Conservation (phyloP, 1,140 invertebrate genomes). For the Drosophila willistoni region DNA sequence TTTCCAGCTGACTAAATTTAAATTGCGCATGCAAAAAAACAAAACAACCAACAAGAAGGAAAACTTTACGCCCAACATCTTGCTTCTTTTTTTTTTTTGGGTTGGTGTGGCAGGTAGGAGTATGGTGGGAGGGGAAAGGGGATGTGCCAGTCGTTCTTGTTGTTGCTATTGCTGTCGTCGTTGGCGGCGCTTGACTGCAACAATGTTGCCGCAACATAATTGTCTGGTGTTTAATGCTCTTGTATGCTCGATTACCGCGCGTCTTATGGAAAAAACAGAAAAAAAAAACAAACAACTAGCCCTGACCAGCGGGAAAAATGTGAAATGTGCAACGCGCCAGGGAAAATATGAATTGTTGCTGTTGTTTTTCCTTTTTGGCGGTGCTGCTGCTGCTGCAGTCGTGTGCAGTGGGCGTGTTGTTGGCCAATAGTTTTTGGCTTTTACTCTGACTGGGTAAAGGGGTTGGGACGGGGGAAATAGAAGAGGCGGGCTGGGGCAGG, state of each 20-base stretch:
- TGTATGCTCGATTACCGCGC: constrained; percentile 58
- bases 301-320: constrained; percentile 12
- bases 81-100: constrained; percentile 2
- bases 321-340: constrained; percentile 41
- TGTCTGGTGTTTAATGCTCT: constrained; percentile 60
- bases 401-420: constrained; percentile 21
- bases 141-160: constrained; percentile 35
- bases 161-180: constrained; percentile 19
- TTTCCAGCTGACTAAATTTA: constrained; percentile 57
- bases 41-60: constrained; percentile 26
- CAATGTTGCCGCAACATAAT: constrained; percentile 61
- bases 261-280: constrained; percentile 6
- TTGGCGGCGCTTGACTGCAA: constrained; percentile 47
- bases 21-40: constrained; percentile 59
- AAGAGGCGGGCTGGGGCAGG: background rate
- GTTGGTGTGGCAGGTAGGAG: background rate
- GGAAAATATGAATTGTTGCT: constrained; percentile 54
- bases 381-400: constrained; percentile 1
- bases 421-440: constrained; percentile 1
- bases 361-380: constrained; percentile 10
- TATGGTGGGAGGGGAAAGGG: background rate
- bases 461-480: background rate
- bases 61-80: constrained; percentile 19
- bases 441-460: background rate
- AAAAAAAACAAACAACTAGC: constrained; percentile 7